Evolutionary conservation across 2,113 vertebrate genomes (phyloP).

Genomic region (Gasterosteus nipponicus): DNA sequence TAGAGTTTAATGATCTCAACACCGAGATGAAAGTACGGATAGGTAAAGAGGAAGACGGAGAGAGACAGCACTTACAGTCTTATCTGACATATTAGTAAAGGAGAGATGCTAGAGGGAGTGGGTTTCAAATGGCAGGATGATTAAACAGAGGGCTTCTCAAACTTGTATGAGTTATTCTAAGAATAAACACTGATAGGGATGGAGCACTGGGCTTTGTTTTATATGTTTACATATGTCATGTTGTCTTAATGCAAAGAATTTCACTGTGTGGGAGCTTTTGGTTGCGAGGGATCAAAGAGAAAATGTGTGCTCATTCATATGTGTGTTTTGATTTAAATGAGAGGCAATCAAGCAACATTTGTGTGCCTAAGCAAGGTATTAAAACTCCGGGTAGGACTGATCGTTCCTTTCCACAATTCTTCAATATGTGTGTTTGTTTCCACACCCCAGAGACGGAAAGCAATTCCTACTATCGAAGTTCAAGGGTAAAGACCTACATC

Average conservation of each 20-base stretch:
- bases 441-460: constrained; percentile 21
- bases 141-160: constrained; percentile 11
- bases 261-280: constrained; percentile 22
- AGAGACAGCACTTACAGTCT: constrained; percentile 1
- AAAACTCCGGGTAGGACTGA: constrained; percentile 12
- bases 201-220: constrained; percentile 24
- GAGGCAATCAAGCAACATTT: constrained; percentile 74
- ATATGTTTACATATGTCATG: constrained; percentile 13
- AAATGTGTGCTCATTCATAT: constrained; percentile 34
- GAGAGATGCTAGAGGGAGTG: neutral
- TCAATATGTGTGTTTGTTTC: constrained; percentile 30
- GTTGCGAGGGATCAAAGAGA: neutral
- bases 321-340: constrained; percentile 64
- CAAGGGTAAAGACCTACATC: constrained; percentile 52
- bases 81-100: constrained; percentile 13
- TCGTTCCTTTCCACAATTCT: constrained; percentile 58
- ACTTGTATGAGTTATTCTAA: constrained; percentile 24
- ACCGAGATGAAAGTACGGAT: constrained; percentile 22
- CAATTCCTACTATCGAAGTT: constrained; percentile 43
- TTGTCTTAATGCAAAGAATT: constrained; percentile 25
- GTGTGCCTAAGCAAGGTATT: constrained; percentile 72
- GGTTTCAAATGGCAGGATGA: constrained; percentile 9
- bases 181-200: constrained; percentile 57
- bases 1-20: constrained; percentile 19
- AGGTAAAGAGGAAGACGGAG: constrained; percentile 21